Conservation (phyloP, 2,113 vertebrate species). For the Odobenus rosmarus region DNA sequence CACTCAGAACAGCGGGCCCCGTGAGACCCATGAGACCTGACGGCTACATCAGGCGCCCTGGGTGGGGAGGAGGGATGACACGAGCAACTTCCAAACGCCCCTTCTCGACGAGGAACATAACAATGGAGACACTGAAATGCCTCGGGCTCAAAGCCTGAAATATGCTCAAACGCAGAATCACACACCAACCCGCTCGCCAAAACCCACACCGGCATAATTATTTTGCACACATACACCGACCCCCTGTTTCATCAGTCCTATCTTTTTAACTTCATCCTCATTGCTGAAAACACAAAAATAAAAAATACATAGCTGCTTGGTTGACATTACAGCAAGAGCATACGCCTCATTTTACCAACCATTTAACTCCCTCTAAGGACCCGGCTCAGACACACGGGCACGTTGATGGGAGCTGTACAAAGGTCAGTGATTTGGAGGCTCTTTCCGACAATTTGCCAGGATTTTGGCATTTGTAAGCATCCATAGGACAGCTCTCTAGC, state of each 20-base stretch:
- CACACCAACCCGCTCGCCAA: background rate
- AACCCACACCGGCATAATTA: background rate
- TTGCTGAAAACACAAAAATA: constrained; percentile 72
- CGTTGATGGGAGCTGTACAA: constrained; percentile 95
- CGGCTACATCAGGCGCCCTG: background rate
- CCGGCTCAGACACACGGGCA: constrained; percentile 92
- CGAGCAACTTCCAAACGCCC: background rate
- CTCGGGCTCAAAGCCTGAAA: background rate
- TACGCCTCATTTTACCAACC: constrained; percentile 85
- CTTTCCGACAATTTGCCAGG: constrained; percentile 96
- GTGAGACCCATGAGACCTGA: rapidly evolving
- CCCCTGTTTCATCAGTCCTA: constrained; percentile 34
- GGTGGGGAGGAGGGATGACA: background rate
- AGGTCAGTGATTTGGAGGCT: constrained; percentile 98
- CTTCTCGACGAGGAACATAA: background rate
- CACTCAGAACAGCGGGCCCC: background rate
- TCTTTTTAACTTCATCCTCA: constrained; percentile 55
- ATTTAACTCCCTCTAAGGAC: constrained; percentile 94
- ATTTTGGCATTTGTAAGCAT: constrained; percentile 99
- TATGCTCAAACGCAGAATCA: background rate
- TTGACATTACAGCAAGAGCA: constrained; percentile 84
- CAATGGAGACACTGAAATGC: background rate
- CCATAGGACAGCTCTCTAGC: constrained; percentile 97
- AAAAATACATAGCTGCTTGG: constrained; percentile 63
- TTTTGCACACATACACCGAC: background rate